Evolutionary conservation across 2,888 invertebrate genomes (phyloP).

Genomic region (Machimus rusticus): DNA sequence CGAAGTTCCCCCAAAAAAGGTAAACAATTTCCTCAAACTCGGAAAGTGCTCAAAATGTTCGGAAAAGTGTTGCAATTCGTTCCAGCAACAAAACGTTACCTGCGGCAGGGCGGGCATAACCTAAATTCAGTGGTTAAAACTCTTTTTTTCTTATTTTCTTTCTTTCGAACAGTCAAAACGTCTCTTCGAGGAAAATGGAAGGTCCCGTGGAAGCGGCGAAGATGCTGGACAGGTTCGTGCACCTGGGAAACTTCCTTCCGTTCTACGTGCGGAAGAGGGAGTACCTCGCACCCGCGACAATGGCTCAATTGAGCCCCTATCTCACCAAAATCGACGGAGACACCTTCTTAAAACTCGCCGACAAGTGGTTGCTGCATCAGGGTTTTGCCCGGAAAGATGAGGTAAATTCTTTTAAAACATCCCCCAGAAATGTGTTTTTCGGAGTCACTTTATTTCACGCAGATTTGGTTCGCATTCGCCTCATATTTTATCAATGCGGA

Average conservation of each 20-base stretch:
- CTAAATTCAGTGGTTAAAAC: neutral
- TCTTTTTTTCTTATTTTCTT: neutral
- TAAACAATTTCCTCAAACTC: neutral
- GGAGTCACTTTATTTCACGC: neutral
- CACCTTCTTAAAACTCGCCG: conserved; percentile 50
- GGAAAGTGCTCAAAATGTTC: neutral
- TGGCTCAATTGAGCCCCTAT: neutral
- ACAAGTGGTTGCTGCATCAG: conserved; percentile 47
- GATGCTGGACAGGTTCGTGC: neutral
- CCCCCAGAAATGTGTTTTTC: neutral
- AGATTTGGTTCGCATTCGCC: conserved; percentile 56
- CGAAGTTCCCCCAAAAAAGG: neutral
- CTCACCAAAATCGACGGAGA: conserved; percentile 46
- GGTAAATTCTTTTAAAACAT: conserved; percentile 48
- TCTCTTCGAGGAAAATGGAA: neutral
- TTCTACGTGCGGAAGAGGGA: neutral
- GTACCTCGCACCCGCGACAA: neutral
- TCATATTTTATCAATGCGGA: conserved; percentile 50
- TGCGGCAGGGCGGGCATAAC: neutral
- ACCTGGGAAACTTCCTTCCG: neutral
- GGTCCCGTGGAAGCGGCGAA: neutral
- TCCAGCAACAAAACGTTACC: neutral
- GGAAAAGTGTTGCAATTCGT: neutral
- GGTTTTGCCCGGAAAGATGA: conserved; percentile 54
- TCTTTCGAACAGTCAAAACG: neutral